Evolutionary conservation across 2,797 vertebrate species (phyloP).

Genomic region (Syndactyla subalaris): DNA sequence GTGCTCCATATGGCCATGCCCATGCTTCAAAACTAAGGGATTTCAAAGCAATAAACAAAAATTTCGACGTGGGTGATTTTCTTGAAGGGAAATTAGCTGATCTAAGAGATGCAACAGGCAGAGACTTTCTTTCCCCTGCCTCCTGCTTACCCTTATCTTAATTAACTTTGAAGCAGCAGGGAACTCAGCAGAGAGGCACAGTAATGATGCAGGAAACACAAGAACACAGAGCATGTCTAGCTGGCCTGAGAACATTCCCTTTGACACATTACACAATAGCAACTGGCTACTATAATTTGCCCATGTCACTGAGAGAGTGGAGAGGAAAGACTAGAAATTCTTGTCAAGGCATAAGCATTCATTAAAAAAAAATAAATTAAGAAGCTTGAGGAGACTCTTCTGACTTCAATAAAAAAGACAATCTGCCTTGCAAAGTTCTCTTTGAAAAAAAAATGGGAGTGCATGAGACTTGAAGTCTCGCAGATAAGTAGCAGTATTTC

Average conservation of each 20-base stretch:
- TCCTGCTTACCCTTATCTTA: constrained; percentile 63
- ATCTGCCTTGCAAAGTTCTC: neutral
- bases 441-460: neutral
- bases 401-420: neutral
- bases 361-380: neutral
- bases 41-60: neutral
- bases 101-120: constrained; percentile 54
- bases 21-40: neutral
- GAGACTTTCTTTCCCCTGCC: constrained; percentile 36
- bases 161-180: constrained; percentile 70
- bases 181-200: constrained; percentile 55
- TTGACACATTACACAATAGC: constrained; percentile 70
- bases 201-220: constrained; percentile 71
- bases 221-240: constrained; percentile 60
- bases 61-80: constrained; percentile 30
- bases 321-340: constrained; percentile 44
- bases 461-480: neutral
- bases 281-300: constrained; percentile 54
- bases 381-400: neutral
- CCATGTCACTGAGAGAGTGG: neutral
- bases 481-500: neutral
- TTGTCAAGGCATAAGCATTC: neutral
- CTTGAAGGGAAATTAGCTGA: constrained; percentile 60
- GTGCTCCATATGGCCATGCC: neutral
- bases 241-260: constrained; percentile 64